These are phyloP conservation scores for Papilio gigon DNA, from an alignment of 2,888 invertebrate genomes.

Conservation along the genomic window DNA sequence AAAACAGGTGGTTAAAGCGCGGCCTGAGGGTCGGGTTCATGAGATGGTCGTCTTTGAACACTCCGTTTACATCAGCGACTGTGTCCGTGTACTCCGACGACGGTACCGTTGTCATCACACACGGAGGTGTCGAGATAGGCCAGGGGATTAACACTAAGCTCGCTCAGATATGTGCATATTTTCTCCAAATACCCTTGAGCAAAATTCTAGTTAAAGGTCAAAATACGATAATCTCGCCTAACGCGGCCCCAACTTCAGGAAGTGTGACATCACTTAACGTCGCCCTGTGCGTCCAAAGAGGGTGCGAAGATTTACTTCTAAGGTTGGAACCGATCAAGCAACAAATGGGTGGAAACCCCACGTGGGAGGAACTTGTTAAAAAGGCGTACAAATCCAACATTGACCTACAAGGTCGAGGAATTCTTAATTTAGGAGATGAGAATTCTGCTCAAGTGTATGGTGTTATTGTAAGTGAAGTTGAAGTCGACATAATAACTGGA, in stretches of 20 bases:
- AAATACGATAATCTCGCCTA: constrained; percentile 83
- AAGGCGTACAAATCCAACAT: constrained; percentile 59
- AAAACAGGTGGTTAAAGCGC: constrained; percentile 88
- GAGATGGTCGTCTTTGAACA: constrained; percentile 77
- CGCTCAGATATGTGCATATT: constrained; percentile 85
- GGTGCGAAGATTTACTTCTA: constrained; percentile 70
- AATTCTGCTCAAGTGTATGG: constrained; percentile 71
- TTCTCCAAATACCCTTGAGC: constrained; percentile 84
- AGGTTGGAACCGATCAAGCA: constrained; percentile 72
- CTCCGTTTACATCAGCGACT: constrained; percentile 75
- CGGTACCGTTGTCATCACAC: constrained; percentile 84
- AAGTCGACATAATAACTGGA: constrained; percentile 87
- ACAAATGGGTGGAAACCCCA: constrained; percentile 61
- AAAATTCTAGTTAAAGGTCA: constrained; percentile 85
- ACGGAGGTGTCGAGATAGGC: constrained; percentile 86
- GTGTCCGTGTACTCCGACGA: constrained; percentile 84
- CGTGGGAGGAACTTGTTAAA: constrained; percentile 76
- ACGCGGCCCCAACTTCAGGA: constrained; percentile 84
- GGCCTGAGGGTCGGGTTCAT: constrained; percentile 84
- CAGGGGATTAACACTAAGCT: constrained; percentile 89
- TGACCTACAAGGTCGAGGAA: constrained; percentile 56
- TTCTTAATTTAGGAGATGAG: constrained; percentile 46
- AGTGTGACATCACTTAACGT: constrained; percentile 85
- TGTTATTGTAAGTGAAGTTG: constrained; percentile 83
- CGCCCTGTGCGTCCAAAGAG: constrained; percentile 75